Evolutionary conservation across 2,888 invertebrate genomes (phyloP).

Genomic region (Nomada goodeniana): DNA sequence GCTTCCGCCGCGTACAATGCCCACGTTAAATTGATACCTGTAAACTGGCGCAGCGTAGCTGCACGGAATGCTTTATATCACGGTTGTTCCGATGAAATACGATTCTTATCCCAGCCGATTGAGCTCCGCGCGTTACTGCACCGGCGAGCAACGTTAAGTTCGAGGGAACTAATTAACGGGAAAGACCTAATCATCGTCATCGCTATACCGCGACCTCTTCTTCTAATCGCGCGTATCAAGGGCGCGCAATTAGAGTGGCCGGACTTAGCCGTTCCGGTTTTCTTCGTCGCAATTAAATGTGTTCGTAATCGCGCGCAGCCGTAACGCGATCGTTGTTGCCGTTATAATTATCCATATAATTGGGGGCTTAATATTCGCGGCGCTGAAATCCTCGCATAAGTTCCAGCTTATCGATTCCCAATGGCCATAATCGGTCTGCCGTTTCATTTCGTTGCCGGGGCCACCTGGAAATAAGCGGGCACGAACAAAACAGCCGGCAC

Average conservation of each 20-base stretch:
- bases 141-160: not conserved
- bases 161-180: not conserved
- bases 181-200: not conserved
- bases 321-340: no score
- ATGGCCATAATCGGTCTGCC: not conserved
- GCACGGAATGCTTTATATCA: slow-evolving; percentile 40
- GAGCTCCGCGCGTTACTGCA: not conserved
- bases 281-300: no score
- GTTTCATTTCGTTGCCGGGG: slow-evolving; percentile 10
- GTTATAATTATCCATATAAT: no score
- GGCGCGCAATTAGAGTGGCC: no score
- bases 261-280: no score
- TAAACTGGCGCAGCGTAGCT: slow-evolving; percentile 24
- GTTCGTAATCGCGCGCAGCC: no score
- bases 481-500: slow-evolving; percentile 60
- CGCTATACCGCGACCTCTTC: no score
- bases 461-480: slow-evolving; percentile 11
- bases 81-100: slow-evolving; percentile 37
- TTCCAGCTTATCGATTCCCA: not conserved
- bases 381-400: not conserved
- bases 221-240: no score
- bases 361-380: not conserved
- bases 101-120: not conserved
- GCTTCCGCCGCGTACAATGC: slow-evolving; percentile 7
- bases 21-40: slow-evolving; percentile 35